A percentile compares a stretch with the other conserved stretches of the same genome.
phyloP scores from a whole-genome alignment of 2,113 vertebrate genomes.

The Eira barbara region DNA sequence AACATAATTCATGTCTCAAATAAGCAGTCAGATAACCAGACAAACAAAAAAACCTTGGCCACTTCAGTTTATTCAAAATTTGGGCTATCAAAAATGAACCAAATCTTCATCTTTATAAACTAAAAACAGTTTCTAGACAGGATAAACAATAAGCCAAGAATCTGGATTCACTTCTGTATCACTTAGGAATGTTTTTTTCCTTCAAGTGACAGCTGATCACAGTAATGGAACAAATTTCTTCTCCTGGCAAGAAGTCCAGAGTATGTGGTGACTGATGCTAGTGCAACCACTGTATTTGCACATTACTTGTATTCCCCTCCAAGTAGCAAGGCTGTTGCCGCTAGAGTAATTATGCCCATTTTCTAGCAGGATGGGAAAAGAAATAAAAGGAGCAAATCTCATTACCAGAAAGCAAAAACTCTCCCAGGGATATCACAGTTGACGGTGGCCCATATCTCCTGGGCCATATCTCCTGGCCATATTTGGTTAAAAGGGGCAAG shows the following conservation, averaged over 20 bases:
- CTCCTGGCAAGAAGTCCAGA: background rate
- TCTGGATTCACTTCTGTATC: background rate
- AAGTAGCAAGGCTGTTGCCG: background rate
- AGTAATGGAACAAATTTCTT: background rate
- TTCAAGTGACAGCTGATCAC: background rate
- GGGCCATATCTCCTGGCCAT: background rate
- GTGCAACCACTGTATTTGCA: background rate
- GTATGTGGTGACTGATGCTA: too few species aligned
- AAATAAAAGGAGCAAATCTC: background rate
- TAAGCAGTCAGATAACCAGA: background rate
- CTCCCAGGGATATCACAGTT: background rate
- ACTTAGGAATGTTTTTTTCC: background rate
- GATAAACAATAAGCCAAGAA: background rate
- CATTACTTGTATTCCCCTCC: background rate
- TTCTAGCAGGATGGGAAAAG: background rate
- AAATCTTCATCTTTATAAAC: background rate
- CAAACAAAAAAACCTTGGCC: background rate
- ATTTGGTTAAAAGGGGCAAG: background rate
- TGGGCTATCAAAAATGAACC: background rate
- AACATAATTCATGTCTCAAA: background rate
- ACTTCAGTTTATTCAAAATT: background rate
- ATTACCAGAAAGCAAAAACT: background rate
- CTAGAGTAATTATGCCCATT: background rate
- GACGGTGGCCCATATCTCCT: background rate
- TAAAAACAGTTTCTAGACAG: background rate